These are phyloP conservation scores for Choreutis nemorana DNA, from an alignment of 2,888 invertebrate species.

Conservation along the genomic window DNA sequence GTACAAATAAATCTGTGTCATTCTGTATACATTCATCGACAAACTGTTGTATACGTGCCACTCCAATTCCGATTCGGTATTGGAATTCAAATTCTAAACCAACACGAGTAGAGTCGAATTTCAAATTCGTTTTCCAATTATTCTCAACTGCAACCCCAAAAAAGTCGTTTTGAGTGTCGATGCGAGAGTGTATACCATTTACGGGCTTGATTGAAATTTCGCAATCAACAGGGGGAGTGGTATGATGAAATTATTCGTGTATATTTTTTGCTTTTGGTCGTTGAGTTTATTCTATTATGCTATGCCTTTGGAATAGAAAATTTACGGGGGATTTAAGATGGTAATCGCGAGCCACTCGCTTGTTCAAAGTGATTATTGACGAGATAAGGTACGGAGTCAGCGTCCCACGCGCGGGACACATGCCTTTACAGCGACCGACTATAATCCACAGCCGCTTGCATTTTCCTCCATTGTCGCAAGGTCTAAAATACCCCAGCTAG, in stretches of 20 bases:
- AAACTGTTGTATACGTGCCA: constrained; percentile 25
- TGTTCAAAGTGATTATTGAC: constrained; percentile 62
- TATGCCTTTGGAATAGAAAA: constrained; percentile 50
- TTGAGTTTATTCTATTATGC: constrained; percentile 52
- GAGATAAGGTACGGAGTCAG: constrained; percentile 49
- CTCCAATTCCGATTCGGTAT: constrained; percentile 10
- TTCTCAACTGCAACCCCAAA: constrained; percentile 41
- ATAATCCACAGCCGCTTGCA: too few relatives aligned
- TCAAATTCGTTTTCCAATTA: constrained; percentile 15
- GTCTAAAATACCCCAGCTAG: too few relatives aligned
- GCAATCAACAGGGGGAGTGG: constrained; percentile 60
- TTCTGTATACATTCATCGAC: constrained; percentile 36
- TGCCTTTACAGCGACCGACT: too few relatives aligned
- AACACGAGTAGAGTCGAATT: constrained; percentile 20
- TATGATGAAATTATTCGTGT: constrained; percentile 62
- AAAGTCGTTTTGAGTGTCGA: constrained; percentile 58
- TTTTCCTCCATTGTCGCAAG: too few relatives aligned
- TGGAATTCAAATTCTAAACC: constrained; percentile 20
- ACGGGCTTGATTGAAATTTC: constrained; percentile 64
- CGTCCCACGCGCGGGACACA: constrained; percentile 41
- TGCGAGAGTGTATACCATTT: constrained; percentile 59
- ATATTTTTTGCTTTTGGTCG: constrained; percentile 50
- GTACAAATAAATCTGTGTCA: constrained; percentile 60
- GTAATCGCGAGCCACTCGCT: constrained; percentile 55
- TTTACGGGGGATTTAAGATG: constrained; percentile 62